Evolutionary conservation across 2,797 vertebrate species (phyloP).

Genomic region (Anolis apletophallus): DNA sequence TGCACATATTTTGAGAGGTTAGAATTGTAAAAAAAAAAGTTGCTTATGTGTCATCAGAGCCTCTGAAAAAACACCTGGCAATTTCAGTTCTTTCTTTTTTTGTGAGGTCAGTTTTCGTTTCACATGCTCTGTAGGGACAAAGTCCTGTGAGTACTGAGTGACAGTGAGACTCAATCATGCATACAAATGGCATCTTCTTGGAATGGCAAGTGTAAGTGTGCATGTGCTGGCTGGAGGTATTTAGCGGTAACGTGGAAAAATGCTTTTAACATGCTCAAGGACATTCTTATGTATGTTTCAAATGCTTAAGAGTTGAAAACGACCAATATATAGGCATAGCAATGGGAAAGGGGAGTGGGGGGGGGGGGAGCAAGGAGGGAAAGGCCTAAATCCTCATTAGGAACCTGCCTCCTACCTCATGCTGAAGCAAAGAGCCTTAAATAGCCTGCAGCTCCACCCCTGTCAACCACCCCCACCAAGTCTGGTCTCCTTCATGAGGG

Average conservation of each 20-base stretch:
- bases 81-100: constrained; percentile 38
- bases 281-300: too few relatives aligned
- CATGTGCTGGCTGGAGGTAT: background rate
- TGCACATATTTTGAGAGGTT: background rate
- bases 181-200: background rate
- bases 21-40: background rate
- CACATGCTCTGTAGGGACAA: background rate
- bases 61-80: constrained; percentile 38
- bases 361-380: too few relatives aligned
- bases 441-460: too few relatives aligned
- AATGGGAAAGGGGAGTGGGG: background rate
- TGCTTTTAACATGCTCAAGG: background rate
- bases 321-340: too few relatives aligned
- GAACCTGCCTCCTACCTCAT: too few relatives aligned
- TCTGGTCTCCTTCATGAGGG: too few relatives aligned
- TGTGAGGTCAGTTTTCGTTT: background rate
- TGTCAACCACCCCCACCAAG: too few relatives aligned
- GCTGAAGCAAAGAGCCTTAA: too few relatives aligned
- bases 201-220: background rate
- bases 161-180: background rate
- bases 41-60: background rate
- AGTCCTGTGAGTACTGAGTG: background rate
- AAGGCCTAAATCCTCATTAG: too few relatives aligned
- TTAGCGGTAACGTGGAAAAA: background rate
- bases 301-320: too few relatives aligned